phyloP scores from a whole-genome alignment of 2,888 invertebrate species.

The Selenia dentaria region DNA sequence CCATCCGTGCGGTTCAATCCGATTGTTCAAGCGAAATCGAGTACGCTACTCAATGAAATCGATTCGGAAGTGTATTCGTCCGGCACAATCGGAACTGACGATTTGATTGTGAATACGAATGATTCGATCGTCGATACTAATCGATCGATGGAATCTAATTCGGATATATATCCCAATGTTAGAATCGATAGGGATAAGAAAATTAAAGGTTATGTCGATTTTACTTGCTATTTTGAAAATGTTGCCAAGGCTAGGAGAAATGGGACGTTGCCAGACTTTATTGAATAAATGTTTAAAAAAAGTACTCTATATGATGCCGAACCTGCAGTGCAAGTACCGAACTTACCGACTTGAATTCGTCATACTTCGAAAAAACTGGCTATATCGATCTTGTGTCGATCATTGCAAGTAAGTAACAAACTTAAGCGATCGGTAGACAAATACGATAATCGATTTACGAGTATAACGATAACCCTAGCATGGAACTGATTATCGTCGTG shows the following conservation, averaged over 20 bases:
- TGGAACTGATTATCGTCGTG: too few relatives aligned
- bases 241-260: conserved; percentile 87
- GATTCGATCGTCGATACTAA: conserved; percentile 70
- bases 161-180: conserved; percentile 68
- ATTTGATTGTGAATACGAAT: conserved; percentile 37
- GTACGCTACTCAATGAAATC: conserved; percentile 68
- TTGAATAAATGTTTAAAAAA: conserved; percentile 59
- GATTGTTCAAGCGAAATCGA: conserved; percentile 81
- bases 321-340: too few relatives aligned
- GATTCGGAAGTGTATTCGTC: conserved; percentile 73
- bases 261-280: conserved; percentile 87
- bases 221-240: conserved; percentile 90
- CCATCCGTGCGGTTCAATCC: conserved; percentile 86
- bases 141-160: conserved; percentile 68
- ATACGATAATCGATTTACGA: too few relatives aligned
- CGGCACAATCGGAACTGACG: conserved; percentile 32
- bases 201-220: conserved; percentile 93
- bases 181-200: conserved; percentile 86
- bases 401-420: too few relatives aligned
- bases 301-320: too few relatives aligned
- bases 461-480: too few relatives aligned
- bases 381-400: too few relatives aligned
- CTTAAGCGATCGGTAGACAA: too few relatives aligned
- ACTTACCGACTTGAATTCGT: too few relatives aligned
- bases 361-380: too few relatives aligned